Conservation (phyloP, 2,797 vertebrate genomes). For the Pterois miles region DNA sequence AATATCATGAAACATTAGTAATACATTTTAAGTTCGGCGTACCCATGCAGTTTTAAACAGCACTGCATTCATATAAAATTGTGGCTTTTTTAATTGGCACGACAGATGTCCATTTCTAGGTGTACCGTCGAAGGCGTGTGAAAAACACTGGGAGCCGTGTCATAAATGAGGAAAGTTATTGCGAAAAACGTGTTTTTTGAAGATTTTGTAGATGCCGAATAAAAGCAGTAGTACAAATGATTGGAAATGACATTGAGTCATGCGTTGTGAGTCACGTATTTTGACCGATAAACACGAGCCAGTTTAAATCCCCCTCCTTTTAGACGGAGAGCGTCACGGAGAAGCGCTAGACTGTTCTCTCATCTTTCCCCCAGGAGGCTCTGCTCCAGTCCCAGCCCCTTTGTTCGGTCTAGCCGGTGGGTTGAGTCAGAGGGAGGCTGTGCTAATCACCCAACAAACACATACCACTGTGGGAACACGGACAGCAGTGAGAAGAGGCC, state of each 20-base stretch:
- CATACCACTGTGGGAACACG: constrained; percentile 16
- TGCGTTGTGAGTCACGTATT: background rate
- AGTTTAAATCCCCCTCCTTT: background rate
- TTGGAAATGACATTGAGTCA: background rate
- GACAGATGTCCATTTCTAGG: background rate
- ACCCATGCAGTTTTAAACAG: accelerated
- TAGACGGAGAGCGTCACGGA: background rate
- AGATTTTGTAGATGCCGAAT: constrained; percentile 8
- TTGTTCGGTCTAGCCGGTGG: constrained; percentile 79
- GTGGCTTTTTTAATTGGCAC: background rate
- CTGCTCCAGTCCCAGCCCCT: constrained; percentile 66
- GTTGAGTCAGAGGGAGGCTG: constrained; percentile 72
- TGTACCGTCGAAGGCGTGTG: accelerated
- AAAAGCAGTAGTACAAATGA: accelerated
- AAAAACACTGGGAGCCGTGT: background rate
- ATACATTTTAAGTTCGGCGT: background rate
- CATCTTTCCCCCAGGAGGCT: constrained; percentile 73
- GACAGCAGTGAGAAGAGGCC: background rate
- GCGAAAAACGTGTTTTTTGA: accelerated
- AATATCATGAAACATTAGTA: accelerated
- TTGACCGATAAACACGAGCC: accelerated
- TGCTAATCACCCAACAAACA: constrained; percentile 26
- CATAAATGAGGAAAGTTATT: background rate
- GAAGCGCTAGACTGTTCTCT: constrained; percentile 21
- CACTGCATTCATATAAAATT: accelerated